Conservation (phyloP, 1,140 invertebrate species). For the Hestina assimilis region DNA sequence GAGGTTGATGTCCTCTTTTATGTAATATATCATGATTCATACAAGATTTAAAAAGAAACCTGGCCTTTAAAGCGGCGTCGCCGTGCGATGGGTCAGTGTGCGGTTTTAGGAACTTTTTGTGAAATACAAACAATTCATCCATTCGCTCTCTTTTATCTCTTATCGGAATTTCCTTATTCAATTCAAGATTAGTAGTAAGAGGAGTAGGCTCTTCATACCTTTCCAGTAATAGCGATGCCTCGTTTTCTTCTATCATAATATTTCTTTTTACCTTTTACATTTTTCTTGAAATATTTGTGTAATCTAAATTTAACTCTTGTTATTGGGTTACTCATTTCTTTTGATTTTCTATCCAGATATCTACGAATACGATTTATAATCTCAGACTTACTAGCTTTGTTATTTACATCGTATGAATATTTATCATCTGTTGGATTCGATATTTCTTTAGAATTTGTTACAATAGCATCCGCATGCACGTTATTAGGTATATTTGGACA, state of each 20-base stretch:
- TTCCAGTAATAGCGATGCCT: not conserved
- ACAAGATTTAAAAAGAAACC: conserved; percentile 90
- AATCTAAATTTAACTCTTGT: conserved; percentile 35
- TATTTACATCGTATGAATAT: conserved; percentile 23
- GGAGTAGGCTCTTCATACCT: not conserved
- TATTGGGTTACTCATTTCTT: conserved; percentile 31
- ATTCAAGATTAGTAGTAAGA: not conserved
- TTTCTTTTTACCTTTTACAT: conserved; percentile 22
- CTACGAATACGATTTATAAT: conserved; percentile 57
- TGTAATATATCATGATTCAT: conserved; percentile 88
- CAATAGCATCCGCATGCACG: conserved; percentile 22
- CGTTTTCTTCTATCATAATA: not conserved
- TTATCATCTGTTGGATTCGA: conserved; percentile 27
- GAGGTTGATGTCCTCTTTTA: conserved; percentile 83
- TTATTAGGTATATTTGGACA: conserved; percentile 7
- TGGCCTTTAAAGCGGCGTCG: conserved; percentile 85
- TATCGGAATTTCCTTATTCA: not conserved
- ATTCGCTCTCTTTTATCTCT: conserved; percentile 31
- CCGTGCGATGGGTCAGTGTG: conserved; percentile 46
- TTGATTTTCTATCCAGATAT: conserved; percentile 51
- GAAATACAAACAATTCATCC: conserved; percentile 19
- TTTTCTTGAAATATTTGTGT: conserved; percentile 28
- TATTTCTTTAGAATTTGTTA: conserved; percentile 31
- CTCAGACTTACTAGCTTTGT: conserved; percentile 36
- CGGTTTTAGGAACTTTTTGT: conserved; percentile 22